phyloP scores from a whole-genome alignment of 2,888 invertebrate species.

The Thalpophila matura region DNA sequence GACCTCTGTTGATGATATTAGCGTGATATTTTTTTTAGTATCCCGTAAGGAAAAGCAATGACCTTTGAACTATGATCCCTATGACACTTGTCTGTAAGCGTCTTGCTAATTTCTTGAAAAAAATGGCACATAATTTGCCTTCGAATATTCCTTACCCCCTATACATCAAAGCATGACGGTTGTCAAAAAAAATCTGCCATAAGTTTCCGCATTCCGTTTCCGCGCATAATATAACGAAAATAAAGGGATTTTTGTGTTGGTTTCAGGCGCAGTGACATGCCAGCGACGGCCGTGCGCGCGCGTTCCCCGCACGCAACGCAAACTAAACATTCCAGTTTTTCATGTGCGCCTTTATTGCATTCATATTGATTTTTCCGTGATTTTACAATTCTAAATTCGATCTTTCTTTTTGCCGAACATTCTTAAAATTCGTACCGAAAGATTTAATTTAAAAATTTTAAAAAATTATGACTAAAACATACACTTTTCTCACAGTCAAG shows the following conservation, averaged over 20 bases:
- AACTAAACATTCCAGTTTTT: conserved; percentile 60
- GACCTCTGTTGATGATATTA: too few relatives aligned
- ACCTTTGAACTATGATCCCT: too few relatives aligned
- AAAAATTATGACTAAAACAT: conserved; percentile 15
- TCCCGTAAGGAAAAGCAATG: background rate
- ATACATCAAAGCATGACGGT: conserved; percentile 9
- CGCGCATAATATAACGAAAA: conserved; percentile 56
- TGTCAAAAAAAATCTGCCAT: conserved; percentile 39
- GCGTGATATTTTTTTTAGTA: background rate
- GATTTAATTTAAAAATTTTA: background rate
- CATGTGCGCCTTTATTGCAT: conserved; percentile 58
- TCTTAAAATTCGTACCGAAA: background rate
- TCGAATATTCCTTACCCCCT: conserved; percentile 3
- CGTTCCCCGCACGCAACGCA: conserved; percentile 60
- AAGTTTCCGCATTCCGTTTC: conserved; percentile 60
- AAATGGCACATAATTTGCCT: too few relatives aligned
- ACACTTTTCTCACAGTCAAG: conserved; percentile 33
- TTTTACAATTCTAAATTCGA: background rate
- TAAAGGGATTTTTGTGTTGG: conserved; percentile 68
- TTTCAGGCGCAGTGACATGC: conserved; percentile 77
- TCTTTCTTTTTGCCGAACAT: background rate
- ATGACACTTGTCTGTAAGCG: too few relatives aligned
- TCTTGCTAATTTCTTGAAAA: background rate
- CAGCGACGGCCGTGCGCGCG: conserved; percentile 62
- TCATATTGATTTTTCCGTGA: conserved; percentile 52